Base-by-base conservation (phyloP, 2,888 invertebrate genomes). In the Pyralis farinalis region DNA sequence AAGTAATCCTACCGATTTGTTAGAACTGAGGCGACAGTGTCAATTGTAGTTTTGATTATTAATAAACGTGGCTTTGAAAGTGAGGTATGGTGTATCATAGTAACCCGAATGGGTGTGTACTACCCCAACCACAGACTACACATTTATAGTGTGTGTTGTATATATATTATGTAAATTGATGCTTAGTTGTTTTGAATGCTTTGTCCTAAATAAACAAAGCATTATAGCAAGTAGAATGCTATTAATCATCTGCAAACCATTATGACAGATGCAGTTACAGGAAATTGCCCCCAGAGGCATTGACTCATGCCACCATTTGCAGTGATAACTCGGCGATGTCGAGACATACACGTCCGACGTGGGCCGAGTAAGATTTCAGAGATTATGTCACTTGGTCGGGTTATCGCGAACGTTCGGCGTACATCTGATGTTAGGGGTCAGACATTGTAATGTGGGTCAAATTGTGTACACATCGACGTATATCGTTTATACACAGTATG, bases 351-450 rank as follows among this genome's bases (percentile, higher is more conserved):
- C 12, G n/a, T 27, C 12, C 16, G 16, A 8, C 28, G 22, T 38
- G 38, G 25, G 28, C 33, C 28, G n/a, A 10, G 11, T 2, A 38
- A 27, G 33, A 39, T 33, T 33, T 3, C 12, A 39, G 8, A 8
- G 25, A 33, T 28, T 33, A 16, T 16, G 33, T 9, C 25, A 39
- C 20, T 33, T 39, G 39, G 39, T 12, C 25, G 33, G 33, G 33
- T 33, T 39, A 39, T 39, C 39, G 20, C 10, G 7, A 29, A 36
- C 29, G 28, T 28, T 33, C 28, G 33, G 27, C 32, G 30, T 37
- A 37, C 33, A 30, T 25, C 38, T 42, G 41, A 48, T 43, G 43
- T 38, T 44, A 38, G 42, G 47, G 51, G 51, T 52, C 50, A 51
- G 29, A 36, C 41, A 20, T 10, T 16, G 31, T 40, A 40, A 54